A percentile compares a stretch with the other conserved stretches of the same genome.
These are phyloP conservation scores for Polyploca ridens DNA, from an alignment of 2,888 invertebrate genomes.

Conservation along the genomic window DNA sequence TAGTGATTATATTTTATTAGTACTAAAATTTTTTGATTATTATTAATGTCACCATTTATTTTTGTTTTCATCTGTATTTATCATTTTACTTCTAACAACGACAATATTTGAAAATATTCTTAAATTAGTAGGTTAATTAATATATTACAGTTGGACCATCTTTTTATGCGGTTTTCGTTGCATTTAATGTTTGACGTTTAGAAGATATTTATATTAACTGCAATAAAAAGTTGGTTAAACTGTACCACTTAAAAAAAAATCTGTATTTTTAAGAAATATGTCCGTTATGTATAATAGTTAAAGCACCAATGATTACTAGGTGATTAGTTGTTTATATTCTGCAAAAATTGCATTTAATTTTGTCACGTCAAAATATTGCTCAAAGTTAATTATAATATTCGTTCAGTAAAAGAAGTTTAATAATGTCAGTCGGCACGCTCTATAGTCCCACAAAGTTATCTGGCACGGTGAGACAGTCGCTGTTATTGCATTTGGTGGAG, in stretches of 20 bases:
- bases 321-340: slow-evolving; percentile 45
- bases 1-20: too few relatives aligned
- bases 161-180: not conserved
- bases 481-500: too few relatives aligned
- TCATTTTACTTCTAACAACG: not conserved
- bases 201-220: not conserved
- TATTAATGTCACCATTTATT: not conserved
- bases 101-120: not conserved
- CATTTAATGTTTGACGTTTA: slow-evolving; percentile 2
- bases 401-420: slow-evolving; percentile 21
- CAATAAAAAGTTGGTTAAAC: slow-evolving; percentile 9
- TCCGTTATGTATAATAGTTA: slow-evolving; percentile 33
- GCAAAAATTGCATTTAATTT: slow-evolving; percentile 49
- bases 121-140: not conserved
- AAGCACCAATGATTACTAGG: slow-evolving; percentile 72
- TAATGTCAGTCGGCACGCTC: not conserved
- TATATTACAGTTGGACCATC: not conserved
- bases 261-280: not conserved
- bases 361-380: slow-evolving; percentile 60
- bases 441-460: too few relatives aligned
- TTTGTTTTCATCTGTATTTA: not conserved
- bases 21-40: too few relatives aligned
- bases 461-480: too few relatives aligned
- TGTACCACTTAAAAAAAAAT: not conserved
- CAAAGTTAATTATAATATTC: slow-evolving; percentile 51